Percentiles rank a stretch among this genome's conserved stretches.
These are phyloP conservation scores for Apostichopus parvimensis DNA, from an alignment of 35 echinoderm and acorn worm species.

Conservation along the genomic window DNA sequence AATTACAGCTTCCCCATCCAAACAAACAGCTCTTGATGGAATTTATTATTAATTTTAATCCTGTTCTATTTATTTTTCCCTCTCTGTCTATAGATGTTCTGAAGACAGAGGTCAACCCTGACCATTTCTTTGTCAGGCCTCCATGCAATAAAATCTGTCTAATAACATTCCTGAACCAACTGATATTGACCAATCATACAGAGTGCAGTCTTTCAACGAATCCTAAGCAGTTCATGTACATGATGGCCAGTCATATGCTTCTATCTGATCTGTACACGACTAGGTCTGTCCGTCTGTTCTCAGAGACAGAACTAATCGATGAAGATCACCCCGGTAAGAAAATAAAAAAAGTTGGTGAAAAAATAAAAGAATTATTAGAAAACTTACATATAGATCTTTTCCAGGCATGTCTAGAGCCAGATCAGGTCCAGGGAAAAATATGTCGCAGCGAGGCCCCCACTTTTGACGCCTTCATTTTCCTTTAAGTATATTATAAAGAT, in stretches of 20 bases:
- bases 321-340: constrained; percentile 45
- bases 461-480: too few relatives aligned
- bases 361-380: too few relatives aligned
- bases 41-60: background rate
- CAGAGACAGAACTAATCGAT: background rate
- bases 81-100: background rate
- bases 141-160: constrained; percentile 53
- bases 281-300: background rate
- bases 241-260: constrained; percentile 53
- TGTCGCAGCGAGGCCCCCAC: too few relatives aligned
- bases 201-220: constrained; percentile 48
- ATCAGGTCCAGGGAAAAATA: too few relatives aligned
- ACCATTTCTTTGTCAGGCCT: constrained; percentile 16
- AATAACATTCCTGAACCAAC: constrained; percentile 51
- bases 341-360: too few relatives aligned
- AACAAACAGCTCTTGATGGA: too few relatives aligned
- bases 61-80: background rate
- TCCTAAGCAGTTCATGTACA: constrained; percentile 58
- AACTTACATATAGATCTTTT: too few relatives aligned
- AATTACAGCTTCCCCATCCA: background rate
- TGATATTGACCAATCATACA: constrained; percentile 43
- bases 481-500: too few relatives aligned
- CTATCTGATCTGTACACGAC: constrained; percentile 53
- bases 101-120: constrained; percentile 11
- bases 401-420: too few relatives aligned